Evolutionary conservation across 2,113 vertebrate genomes (phyloP), one percentile per base, ranked within the genome.

Genomic region (Onychorhynchus coronatus): DNA sequence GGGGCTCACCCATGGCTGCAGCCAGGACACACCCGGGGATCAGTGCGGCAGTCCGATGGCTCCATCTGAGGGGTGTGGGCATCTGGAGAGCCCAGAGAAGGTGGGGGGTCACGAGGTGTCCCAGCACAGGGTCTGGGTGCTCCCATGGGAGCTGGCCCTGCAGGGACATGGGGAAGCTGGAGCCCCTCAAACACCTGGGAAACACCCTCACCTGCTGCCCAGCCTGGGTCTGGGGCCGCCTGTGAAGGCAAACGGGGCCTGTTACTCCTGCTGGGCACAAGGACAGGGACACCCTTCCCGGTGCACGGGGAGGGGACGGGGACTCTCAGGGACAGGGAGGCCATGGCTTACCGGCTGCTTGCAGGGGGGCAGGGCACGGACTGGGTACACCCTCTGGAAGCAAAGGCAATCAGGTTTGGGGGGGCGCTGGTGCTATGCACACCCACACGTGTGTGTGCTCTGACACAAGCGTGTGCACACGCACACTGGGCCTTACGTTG

Each of bases 311-410:
- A 82, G 27, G 52, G 82, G 19, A 72, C 0, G 1, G 65, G 74
- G 68, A 50, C 33, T 33, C 44, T 9, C 0, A 1, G 75, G 96
- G 70, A 8, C 66, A 44, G 33, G 0, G 2, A 33, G 73, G 67
- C 58, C 0, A 1, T 4, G 15, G 11, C 96, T 98, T 93, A 98
- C 97, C 59, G 88, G 93, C 53, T 96, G 93, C 88, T 96, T 97
- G 97, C 97, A 98, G 52, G 94, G 96, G 0, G n/a, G 67, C 61
- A 91, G 96, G 39, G 81, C 41, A 22, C 63, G 96, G 25, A 80
- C 0, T 0, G 97, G 97, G 41, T 93, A 86, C 47, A 95, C 52
- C 63, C 96, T 97, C 97, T 98, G 95, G n/a, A 93, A 95, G 24
- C 33, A 96, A 71, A 93, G 49, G 83, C 27, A 84, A 67, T 84